phyloP scores from a whole-genome alignment of 2,797 vertebrate genomes.

The Amblyopsis hoosieri region DNA sequence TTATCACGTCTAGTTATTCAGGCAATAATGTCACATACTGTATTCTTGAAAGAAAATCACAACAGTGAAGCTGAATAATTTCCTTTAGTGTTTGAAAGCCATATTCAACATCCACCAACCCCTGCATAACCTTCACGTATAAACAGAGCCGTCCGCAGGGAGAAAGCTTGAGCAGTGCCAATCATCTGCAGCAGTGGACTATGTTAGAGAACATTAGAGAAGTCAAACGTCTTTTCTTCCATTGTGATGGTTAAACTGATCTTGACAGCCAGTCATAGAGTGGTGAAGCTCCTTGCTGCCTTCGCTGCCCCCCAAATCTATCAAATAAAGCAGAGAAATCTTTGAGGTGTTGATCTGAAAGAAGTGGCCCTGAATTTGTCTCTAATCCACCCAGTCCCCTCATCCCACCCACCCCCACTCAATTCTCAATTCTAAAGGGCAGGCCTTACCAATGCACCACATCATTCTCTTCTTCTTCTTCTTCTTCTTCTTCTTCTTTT shows the following conservation, averaged over 20 bases:
- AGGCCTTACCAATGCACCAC: slow-evolving; percentile 61
- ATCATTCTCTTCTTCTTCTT: slow-evolving; percentile 40
- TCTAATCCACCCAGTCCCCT: slow-evolving; percentile 48
- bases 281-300: slow-evolving; percentile 45
- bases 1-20: slow-evolving; percentile 11
- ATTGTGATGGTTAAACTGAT: slow-evolving; percentile 74
- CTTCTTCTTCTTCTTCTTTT: slow-evolving; percentile 36
- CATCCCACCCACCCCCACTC: slow-evolving; percentile 19
- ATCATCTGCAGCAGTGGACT: slow-evolving; percentile 53
- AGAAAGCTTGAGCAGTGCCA: slow-evolving; percentile 54
- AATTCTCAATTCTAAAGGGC: slow-evolving; percentile 70
- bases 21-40: slow-evolving; percentile 11
- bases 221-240: slow-evolving; percentile 75
- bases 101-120: slow-evolving; percentile 27
- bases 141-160: slow-evolving; percentile 37
- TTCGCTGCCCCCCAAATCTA: slow-evolving; percentile 64
- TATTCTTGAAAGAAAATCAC: slow-evolving; percentile 24
- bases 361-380: slow-evolving; percentile 60
- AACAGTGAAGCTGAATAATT: slow-evolving; percentile 34
- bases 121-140: slow-evolving; percentile 46
- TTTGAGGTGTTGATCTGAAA: slow-evolving; percentile 70
- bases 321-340: slow-evolving; percentile 66
- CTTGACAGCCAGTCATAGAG: slow-evolving; percentile 72
- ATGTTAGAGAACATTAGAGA: slow-evolving; percentile 73
- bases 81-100: slow-evolving; percentile 26